phyloP scores from a whole-genome alignment of 2,888 invertebrate species.

The Heliconius ethilla region DNA sequence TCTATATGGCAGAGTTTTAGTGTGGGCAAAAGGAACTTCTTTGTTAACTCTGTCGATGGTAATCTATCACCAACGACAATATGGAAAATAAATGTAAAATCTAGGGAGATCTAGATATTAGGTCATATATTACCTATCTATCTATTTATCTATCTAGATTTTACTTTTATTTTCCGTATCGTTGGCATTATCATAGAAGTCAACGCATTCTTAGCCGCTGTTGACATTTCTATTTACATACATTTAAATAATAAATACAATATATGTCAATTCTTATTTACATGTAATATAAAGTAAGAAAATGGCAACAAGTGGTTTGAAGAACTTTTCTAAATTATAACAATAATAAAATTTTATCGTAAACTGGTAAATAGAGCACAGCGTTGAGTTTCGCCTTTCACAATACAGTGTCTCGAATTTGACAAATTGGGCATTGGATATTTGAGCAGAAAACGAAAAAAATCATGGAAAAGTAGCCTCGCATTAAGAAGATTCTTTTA shows the following conservation, averaged over 20 bases:
- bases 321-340: not conserved
- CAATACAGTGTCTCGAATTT: not conserved
- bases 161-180: slow-evolving; percentile 12
- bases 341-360: not conserved
- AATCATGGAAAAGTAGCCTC: too few species aligned
- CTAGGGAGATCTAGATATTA: too few species aligned
- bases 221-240: slow-evolving; percentile 13
- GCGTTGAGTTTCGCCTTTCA: not conserved
- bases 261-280: not conserved
- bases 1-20: too few species aligned
- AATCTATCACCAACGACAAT: too few species aligned
- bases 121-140: not conserved
- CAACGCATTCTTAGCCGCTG: not conserved
- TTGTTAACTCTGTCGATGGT: too few species aligned
- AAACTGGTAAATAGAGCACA: not conserved
- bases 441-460: too few species aligned
- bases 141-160: not conserved
- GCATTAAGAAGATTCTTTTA: too few species aligned
- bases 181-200: slow-evolving; percentile 3
- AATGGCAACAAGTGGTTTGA: not conserved
- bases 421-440: too few species aligned
- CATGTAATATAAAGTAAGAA: not conserved
- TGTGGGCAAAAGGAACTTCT: too few species aligned
- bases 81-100: too few species aligned
- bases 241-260: slow-evolving; percentile 16